These are phyloP conservation scores for Serinus canaria DNA, from an alignment of 2,113 vertebrate genomes.

Conservation along the genomic window DNA sequence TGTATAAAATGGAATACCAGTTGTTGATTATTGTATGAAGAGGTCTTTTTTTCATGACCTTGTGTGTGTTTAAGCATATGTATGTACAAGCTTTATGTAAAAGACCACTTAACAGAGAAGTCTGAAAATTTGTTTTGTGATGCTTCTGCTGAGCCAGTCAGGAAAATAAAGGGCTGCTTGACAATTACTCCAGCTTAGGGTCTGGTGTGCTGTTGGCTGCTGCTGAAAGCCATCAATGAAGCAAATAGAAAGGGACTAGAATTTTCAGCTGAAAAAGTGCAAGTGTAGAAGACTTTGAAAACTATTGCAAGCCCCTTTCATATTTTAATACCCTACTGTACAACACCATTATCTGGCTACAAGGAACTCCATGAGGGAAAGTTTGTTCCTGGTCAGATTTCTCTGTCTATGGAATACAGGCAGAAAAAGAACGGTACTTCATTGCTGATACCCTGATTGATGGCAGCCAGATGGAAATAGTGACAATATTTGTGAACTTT, in stretches of 20 bases:
- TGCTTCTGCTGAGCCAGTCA: constrained; percentile 38
- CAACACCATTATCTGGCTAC: background rate
- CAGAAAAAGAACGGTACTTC: background rate
- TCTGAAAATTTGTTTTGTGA: background rate
- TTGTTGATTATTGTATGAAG: background rate
- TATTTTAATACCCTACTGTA: background rate
- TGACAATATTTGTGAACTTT: background rate
- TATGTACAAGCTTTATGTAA: background rate
- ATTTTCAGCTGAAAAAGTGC: background rate
- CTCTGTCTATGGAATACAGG: background rate
- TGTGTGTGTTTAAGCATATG: background rate
- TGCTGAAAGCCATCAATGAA: background rate
- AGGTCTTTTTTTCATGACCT: background rate
- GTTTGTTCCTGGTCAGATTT: background rate
- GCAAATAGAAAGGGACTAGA: background rate
- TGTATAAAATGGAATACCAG: background rate
- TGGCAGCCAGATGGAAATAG: background rate
- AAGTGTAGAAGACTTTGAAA: background rate
- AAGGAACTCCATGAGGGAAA: background rate
- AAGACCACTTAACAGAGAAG: background rate
- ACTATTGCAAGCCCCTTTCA: background rate
- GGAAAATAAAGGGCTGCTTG: background rate
- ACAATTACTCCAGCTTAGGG: background rate
- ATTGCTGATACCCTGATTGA: background rate
- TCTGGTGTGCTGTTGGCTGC: background rate